Evolutionary conservation across 2,888 invertebrate genomes (phyloP).

Genomic region (Acanthosoma haemorrhoidale): DNA sequence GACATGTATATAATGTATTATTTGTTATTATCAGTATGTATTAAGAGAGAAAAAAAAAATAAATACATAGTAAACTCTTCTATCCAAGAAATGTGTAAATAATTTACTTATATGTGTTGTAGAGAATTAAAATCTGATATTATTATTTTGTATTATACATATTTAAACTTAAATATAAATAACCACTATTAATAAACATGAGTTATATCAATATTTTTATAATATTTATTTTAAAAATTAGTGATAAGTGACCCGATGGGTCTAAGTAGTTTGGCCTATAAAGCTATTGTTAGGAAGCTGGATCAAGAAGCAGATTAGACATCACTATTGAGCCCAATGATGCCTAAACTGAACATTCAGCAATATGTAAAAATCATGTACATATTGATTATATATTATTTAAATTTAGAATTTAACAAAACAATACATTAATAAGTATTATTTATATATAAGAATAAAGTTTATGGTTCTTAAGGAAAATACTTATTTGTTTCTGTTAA

Average conservation of each 20-base stretch:
- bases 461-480: background rate
- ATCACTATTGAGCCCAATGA: constrained; percentile 35
- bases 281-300: constrained; percentile 11
- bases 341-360: constrained; percentile 21
- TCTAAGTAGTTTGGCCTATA: constrained; percentile 37
- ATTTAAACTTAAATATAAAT: background rate
- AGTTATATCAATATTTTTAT: constrained; percentile 26
- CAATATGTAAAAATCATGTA: constrained; percentile 1
- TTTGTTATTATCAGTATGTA: constrained; percentile 1
- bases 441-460: background rate
- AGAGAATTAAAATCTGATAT: background rate
- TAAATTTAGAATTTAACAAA: background rate
- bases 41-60: background rate
- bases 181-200: constrained; percentile 3
- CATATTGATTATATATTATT: background rate
- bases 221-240: constrained; percentile 6
- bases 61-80: background rate
- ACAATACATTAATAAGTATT: background rate
- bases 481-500: background rate
- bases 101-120: background rate
- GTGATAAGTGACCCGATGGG: background rate
- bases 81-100: background rate
- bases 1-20: constrained; percentile 11
- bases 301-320: constrained; percentile 16
- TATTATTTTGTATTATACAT: background rate